Percentiles rank a stretch among this genome's conserved stretches.
These are phyloP conservation scores for Rhizoglyphus robini DNA, from an alignment of 1,140 invertebrate genomes.

Conservation along the genomic window DNA sequence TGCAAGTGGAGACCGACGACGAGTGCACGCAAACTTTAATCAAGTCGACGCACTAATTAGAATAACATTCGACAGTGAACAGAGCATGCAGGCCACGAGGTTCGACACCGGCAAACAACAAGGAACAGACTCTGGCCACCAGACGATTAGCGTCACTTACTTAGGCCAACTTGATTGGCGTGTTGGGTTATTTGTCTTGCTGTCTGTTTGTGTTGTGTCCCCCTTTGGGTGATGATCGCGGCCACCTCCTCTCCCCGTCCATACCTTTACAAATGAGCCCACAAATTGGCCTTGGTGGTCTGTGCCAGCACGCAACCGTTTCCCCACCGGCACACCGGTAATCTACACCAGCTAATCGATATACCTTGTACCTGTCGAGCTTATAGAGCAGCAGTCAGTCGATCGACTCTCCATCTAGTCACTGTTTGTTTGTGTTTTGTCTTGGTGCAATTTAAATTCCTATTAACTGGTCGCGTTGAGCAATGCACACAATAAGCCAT, in stretches of 20 bases:
- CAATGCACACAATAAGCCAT: no score
- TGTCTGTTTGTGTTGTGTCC: not conserved
- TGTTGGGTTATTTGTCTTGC: not conserved
- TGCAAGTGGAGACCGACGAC: not conserved
- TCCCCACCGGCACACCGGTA: not conserved
- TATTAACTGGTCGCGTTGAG: not conserved
- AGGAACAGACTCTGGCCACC: no score
- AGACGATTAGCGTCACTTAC: conserved; percentile 7
- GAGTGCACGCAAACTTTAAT: conserved; percentile 10
- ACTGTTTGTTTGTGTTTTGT: not conserved
- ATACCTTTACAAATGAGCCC: not conserved
- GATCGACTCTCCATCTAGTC: not conserved
- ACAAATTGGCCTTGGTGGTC: not conserved
- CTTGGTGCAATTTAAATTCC: not conserved
- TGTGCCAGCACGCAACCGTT: no score
- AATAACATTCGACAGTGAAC: not conserved
- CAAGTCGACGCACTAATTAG: conserved; percentile 5
- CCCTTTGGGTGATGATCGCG: not conserved
- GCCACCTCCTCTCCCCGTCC: not conserved
- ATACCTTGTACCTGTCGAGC: not conserved
- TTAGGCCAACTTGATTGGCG: not conserved
- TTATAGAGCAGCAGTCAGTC: not conserved
- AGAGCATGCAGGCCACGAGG: not conserved
- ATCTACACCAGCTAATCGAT: conserved; percentile 2
- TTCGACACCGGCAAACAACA: no score